phyloP scores from a whole-genome alignment of 64 coral and sea anemone species.

The Montipora sp. region DNA sequence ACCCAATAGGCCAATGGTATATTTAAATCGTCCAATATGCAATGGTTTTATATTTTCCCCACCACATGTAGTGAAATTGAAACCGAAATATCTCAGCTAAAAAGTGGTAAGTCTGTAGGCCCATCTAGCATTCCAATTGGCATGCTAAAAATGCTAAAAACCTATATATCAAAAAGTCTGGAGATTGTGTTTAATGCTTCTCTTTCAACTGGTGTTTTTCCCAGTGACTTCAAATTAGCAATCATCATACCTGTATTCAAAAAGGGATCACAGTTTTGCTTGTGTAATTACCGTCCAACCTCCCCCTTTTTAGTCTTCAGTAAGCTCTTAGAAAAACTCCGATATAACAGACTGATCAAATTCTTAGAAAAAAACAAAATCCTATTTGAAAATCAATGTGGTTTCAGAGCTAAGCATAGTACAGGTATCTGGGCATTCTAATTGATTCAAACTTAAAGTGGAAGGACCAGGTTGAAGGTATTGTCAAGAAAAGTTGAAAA shows the following conservation, averaged over 20 bases:
- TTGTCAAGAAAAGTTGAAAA: no score
- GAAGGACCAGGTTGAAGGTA: no score
- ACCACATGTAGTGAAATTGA: constrained; percentile 12
- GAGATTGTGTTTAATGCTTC: no score
- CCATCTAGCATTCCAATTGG: neutral
- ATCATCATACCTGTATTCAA: no score
- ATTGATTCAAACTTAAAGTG: no score
- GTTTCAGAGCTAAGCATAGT: no score
- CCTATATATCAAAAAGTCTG: neutral
- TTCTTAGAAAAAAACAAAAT: neutral
- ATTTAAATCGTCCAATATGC: constrained; percentile 28
- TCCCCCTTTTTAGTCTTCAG: neutral
- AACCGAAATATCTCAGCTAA: neutral
- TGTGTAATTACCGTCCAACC: neutral
- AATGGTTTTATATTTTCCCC: constrained; percentile 19
- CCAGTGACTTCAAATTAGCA: neutral
- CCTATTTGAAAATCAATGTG: no score
- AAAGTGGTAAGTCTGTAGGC: constrained; percentile 7
- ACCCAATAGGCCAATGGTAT: constrained; percentile 4
- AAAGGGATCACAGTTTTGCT: no score
- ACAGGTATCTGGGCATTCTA: no score
- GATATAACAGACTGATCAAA: neutral
- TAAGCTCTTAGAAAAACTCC: constrained; percentile 11
- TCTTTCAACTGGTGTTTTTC: neutral
- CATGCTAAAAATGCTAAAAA: no score